These are phyloP conservation scores for Brachynemurus nebulosus DNA, from an alignment of 2,888 invertebrate species.

Conservation along the genomic window DNA sequence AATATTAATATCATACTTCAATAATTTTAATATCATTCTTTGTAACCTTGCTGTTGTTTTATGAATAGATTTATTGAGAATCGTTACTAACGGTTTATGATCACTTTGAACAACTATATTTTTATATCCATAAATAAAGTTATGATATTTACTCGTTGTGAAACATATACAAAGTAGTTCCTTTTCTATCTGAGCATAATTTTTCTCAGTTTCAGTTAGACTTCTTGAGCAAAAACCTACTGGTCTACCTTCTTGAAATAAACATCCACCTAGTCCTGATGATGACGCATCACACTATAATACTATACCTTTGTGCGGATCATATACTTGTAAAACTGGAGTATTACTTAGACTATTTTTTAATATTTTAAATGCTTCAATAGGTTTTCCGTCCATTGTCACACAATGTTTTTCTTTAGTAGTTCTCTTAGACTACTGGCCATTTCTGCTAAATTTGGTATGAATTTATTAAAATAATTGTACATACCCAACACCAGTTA, in stretches of 20 bases:
- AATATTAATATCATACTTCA: conserved; percentile 9
- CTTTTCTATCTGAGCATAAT: neutral
- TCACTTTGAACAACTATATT: conserved; percentile 11
- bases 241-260: too few species aligned
- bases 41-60: neutral
- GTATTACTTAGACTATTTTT: too few species aligned
- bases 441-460: conserved; percentile 18
- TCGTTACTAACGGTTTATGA: conserved; percentile 19
- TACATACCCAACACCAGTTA: too few species aligned
- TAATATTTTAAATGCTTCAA: too few species aligned
- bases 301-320: neutral
- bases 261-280: too few species aligned
- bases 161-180: conserved; percentile 15
- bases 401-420: conserved; percentile 15
- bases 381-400: conserved; percentile 13
- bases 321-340: conserved; percentile 10
- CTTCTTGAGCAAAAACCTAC: neutral
- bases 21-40: neutral
- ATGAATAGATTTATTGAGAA: conserved; percentile 2
- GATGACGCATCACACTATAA: neutral
- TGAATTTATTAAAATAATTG: too few species aligned
- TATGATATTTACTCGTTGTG: conserved; percentile 17
- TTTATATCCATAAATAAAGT: conserved; percentile 14
- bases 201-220: neutral
- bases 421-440: too few species aligned